Percentiles rank a stretch among this genome's conserved stretches.
phyloP scores from a whole-genome alignment of 2,113 vertebrate genomes.

The Equus quagga region DNA sequence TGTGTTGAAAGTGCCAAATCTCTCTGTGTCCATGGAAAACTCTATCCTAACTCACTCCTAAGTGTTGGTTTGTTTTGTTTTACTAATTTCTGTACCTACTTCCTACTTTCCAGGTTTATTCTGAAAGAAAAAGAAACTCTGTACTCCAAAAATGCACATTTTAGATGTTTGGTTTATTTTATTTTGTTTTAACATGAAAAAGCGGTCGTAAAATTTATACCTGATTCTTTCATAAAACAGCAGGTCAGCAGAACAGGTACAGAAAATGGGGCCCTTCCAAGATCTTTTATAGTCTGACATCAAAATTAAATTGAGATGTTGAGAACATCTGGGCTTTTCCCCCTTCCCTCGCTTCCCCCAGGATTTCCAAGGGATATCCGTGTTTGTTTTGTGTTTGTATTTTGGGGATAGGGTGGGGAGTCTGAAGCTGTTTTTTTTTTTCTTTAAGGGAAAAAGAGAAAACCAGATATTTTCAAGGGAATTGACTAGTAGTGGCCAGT shows the following conservation, averaged over 20 bases:
- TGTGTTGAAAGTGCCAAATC: slow-evolving; percentile 70
- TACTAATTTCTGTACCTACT: slow-evolving; percentile 74
- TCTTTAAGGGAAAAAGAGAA: slow-evolving; percentile 65
- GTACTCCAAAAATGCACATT: slow-evolving; percentile 76
- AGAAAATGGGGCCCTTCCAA: slow-evolving; percentile 82
- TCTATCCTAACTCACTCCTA: slow-evolving; percentile 72
- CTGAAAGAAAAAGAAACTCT: slow-evolving; percentile 78
- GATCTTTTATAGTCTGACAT: slow-evolving; percentile 84
- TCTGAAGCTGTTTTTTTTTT: not conserved
- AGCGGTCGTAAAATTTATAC: slow-evolving; percentile 81
- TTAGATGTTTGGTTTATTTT: slow-evolving; percentile 74
- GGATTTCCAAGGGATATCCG: not conserved
- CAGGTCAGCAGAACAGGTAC: slow-evolving; percentile 80
- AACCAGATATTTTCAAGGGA: slow-evolving; percentile 73
- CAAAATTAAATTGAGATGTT: slow-evolving; percentile 79
- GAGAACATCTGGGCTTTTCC: slow-evolving; percentile 43
- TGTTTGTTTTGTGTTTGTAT: slow-evolving; percentile 60
- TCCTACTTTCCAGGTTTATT: slow-evolving; percentile 83
- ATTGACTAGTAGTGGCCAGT: slow-evolving; percentile 73
- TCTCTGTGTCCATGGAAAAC: slow-evolving; percentile 69
- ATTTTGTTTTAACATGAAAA: slow-evolving; percentile 83
- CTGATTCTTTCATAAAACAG: slow-evolving; percentile 87
- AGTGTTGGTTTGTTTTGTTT: slow-evolving; percentile 10
- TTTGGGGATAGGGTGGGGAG: not conserved
- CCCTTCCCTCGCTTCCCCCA: not conserved